phyloP scores from a whole-genome alignment of 2,888 invertebrate species.

The Halictus quadricinctus region DNA sequence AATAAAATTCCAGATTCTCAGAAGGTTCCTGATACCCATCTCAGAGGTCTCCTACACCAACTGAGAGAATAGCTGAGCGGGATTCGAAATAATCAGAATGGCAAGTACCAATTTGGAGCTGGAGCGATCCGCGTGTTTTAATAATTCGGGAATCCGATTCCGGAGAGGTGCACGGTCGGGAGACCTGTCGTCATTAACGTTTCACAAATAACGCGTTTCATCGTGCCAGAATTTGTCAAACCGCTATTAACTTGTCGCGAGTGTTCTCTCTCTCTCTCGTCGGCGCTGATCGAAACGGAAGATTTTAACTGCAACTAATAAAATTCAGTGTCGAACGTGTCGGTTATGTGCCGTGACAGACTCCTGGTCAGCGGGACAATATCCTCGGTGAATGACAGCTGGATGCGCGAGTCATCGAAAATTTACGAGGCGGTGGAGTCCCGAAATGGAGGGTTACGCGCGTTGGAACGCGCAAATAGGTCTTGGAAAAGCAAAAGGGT shows the following conservation, averaged over 20 bases:
- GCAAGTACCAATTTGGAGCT: not conserved
- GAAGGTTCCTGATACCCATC: not conserved
- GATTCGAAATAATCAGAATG: conserved; percentile 17
- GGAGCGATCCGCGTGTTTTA: not conserved
- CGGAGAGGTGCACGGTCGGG: not conserved
- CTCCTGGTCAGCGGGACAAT: conserved; percentile 31
- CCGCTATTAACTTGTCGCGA: conserved; percentile 10
- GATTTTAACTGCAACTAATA: conserved; percentile 28
- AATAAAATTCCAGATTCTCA: not conserved
- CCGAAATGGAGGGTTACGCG: conserved; percentile 18
- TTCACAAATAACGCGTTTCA: not conserved
- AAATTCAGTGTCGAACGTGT: conserved; percentile 6
- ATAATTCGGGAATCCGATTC: not conserved
- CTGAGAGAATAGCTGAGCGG: conserved; percentile 9
- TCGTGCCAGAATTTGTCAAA: not conserved
- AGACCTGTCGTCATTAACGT: conserved; percentile 4
- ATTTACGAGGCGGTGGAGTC: conserved; percentile 39
- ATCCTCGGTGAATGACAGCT: conserved; percentile 41
- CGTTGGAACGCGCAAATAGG: conserved; percentile 27
- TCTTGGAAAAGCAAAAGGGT: conserved; percentile 31
- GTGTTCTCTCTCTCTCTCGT: not conserved
- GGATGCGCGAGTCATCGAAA: conserved; percentile 26
- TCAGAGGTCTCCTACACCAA: not conserved
- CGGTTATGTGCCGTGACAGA: conserved; percentile 8
- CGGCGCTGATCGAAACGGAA: not conserved